phyloP scores from a whole-genome alignment of 2,113 vertebrate species.

The Pteruthius melanotis region DNA sequence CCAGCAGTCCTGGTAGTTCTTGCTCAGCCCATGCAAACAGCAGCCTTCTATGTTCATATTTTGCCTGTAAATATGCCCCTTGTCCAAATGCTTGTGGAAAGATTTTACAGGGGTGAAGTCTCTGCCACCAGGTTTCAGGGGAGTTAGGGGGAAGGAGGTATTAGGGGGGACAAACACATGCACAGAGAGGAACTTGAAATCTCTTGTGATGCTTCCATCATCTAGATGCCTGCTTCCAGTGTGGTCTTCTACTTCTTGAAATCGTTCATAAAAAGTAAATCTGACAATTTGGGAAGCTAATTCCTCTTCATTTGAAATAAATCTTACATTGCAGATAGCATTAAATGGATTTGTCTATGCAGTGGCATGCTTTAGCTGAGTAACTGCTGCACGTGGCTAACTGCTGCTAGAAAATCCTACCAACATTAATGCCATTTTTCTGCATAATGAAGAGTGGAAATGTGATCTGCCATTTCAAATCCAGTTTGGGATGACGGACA shows the following conservation, averaged over 20 bases:
- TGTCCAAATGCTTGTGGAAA: background rate
- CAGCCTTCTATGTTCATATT: background rate
- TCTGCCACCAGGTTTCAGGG: background rate
- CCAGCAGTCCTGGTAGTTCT: background rate
- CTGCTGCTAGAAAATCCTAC: background rate
- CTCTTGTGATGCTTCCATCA: background rate
- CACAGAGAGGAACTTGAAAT: background rate
- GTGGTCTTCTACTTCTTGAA: background rate
- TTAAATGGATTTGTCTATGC: background rate
- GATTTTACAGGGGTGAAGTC: accelerated
- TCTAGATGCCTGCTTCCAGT: background rate
- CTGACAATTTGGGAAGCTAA: background rate
- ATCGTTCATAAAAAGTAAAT: background rate
- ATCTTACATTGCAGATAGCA: background rate
- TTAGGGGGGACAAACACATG: accelerated
- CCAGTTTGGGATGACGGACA: background rate
- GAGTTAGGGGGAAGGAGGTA: background rate
- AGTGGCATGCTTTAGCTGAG: background rate
- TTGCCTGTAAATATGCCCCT: background rate
- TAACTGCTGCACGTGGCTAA: background rate
- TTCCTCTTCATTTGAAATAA: background rate
- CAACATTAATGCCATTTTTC: background rate
- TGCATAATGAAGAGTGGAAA: constrained; percentile 11
- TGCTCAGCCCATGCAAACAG: background rate
- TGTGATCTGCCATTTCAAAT: background rate